Evolutionary conservation across 1,140 invertebrate species (phyloP).

Genomic region (Cataglyphis hispanica): DNA sequence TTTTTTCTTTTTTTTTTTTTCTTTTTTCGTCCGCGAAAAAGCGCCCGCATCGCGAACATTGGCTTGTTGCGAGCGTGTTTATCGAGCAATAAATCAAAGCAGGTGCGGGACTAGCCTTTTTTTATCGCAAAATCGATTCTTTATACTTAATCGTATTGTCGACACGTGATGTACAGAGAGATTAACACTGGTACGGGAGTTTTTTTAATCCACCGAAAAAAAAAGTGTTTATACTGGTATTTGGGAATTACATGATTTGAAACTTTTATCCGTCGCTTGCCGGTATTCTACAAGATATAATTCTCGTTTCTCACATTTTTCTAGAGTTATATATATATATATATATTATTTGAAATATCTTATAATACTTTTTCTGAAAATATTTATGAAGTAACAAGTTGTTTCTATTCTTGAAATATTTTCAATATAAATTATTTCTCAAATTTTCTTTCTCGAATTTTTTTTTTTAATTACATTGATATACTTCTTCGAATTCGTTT

Average conservation of each 20-base stretch:
- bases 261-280: neutral
- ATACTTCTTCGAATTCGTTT: too few relatives aligned
- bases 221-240: constrained; percentile 5
- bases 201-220: constrained; percentile 13
- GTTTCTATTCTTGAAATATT: neutral
- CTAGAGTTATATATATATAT: neutral
- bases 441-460: neutral
- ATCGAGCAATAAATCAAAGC: constrained; percentile 62
- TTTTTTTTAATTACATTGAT: neutral
- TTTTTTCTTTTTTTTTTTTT: neutral
- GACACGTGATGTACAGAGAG: constrained; percentile 18
- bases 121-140: constrained; percentile 60
- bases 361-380: neutral
- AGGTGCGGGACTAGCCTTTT: constrained; percentile 17
- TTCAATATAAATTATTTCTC: neutral
- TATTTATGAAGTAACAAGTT: neutral
- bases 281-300: neutral
- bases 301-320: neutral
- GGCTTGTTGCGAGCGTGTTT: constrained; percentile 40
- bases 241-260: neutral
- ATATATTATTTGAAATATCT: neutral
- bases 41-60: constrained; percentile 42
- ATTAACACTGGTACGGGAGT: neutral
- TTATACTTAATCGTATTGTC: constrained; percentile 49
- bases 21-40: constrained; percentile 13